Evolutionary conservation across 2,888 invertebrate species (phyloP).

Genomic region (Lathronympha strigana): DNA sequence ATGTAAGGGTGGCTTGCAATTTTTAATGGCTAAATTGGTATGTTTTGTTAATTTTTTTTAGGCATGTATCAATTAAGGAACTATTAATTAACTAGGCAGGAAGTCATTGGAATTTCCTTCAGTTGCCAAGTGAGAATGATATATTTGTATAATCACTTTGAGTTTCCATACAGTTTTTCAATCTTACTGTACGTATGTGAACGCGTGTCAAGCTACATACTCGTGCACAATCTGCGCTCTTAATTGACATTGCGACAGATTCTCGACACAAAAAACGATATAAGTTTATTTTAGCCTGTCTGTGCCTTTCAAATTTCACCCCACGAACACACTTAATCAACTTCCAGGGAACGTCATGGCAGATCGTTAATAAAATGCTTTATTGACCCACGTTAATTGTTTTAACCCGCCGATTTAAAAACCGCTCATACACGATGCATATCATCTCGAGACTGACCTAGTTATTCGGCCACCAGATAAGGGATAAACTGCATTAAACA

Average conservation of each 20-base stretch:
- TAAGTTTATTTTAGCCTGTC: constrained; percentile 20
- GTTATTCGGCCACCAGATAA: constrained; percentile 57
- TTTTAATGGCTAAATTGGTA: too few relatives aligned
- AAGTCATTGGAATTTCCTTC: too few relatives aligned
- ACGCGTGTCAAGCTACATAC: constrained; percentile 4
- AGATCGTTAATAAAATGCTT: constrained; percentile 61
- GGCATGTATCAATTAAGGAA: too few relatives aligned
- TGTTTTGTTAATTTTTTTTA: too few relatives aligned
- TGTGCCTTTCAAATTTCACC: constrained; percentile 34
- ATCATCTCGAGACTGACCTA: constrained; percentile 66
- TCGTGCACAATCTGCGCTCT: constrained; percentile 29
- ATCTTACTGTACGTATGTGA: background rate
- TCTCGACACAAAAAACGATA: constrained; percentile 20
- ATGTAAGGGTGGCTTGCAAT: too few relatives aligned
- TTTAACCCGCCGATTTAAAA: constrained; percentile 54
- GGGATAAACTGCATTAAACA: constrained; percentile 39
- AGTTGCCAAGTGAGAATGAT: background rate
- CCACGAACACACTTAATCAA: constrained; percentile 44
- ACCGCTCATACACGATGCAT: constrained; percentile 57
- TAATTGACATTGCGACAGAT: constrained; percentile 39
- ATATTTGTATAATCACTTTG: background rate
- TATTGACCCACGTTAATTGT: constrained; percentile 60
- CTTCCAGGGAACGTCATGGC: constrained; percentile 47
- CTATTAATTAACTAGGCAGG: too few relatives aligned
- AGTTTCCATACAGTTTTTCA: background rate